Base-by-base conservation (phyloP, 1,140 invertebrate species). In the Helicoverpa zea region DNA sequence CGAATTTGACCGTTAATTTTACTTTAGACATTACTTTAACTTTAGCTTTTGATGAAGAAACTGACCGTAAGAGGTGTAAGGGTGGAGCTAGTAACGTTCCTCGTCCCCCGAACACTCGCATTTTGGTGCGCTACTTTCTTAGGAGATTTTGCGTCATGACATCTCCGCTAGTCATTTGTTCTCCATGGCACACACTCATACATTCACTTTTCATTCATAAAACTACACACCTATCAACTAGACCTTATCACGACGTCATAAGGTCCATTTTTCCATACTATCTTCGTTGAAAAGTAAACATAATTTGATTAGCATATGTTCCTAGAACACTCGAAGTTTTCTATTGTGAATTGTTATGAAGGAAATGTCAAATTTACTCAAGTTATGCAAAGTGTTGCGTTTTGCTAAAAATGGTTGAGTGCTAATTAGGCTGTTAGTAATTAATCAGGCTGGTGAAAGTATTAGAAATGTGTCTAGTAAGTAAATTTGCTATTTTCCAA, bases 221-320 rank as follows among this genome's bases (percentile, higher is more conserved):
- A 12, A 2, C 18, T 16, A 49, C 63, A 66, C 30, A 3, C 10
- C 43, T n/a, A 49, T n/a, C 10, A 23, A 2, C 23, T 2, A 23
- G 16, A 5, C 14, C 47, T 30, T 72, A 72, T n/a, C 12, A 30
- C 49, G 4, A 54, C 23, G 7, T 1, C 13, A n/a, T 43, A 73
- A 73, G 30, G 47, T 51, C 3, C 4, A 58, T 35, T 18, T 73
- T 73, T 7, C 14, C 10, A 14, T 56, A 18, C 12, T 5, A 30
- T n/a, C n/a, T 29, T 1, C 23, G 9, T 43, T n/a, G 1, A 49
- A 49, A 23, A 29, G 16, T 23, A 51, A 63, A 51, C 58, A 47
- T 52, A 61, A 61, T 52, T 75, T 61, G 7, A 75, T 75, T 75
- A 75, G 43, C 73, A 75, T 63, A 63, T 14, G 43, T 75, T 75